Conservation (phyloP, 2,113 vertebrate species). For the Microcebus lehilahytsara region DNA sequence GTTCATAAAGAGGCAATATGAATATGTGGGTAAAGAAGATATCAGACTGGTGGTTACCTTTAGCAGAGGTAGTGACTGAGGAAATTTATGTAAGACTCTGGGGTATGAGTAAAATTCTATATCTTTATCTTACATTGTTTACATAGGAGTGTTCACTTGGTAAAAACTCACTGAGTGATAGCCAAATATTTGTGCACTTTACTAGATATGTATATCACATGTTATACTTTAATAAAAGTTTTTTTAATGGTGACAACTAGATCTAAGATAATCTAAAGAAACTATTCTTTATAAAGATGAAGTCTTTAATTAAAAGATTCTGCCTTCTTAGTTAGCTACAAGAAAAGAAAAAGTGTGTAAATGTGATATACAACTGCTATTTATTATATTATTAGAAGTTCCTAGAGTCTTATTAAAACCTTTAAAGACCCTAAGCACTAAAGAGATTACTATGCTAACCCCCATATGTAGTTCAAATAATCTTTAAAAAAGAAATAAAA, state of each 20-base stretch:
- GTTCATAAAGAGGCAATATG: neutral
- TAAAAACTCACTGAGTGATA: neutral
- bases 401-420: neutral
- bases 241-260: neutral
- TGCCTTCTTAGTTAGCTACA: neutral
- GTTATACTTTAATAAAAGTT: neutral
- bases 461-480: neutral
- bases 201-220: neutral
- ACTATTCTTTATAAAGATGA: neutral
- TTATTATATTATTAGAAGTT: neutral
- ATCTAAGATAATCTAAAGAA: neutral
- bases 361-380: neutral
- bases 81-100: neutral
- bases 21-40: neutral
- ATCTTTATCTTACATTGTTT: neutral
- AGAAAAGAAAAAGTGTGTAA: neutral
- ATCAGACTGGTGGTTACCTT: neutral
- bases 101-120: neutral
- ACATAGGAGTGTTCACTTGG: neutral
- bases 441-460: neutral
- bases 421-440: neutral
- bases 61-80: neutral
- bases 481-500: neutral
- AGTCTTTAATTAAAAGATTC: neutral
- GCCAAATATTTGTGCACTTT: neutral